phyloP scores from a whole-genome alignment of 2,888 invertebrate species.

The Andrena dorsata region DNA sequence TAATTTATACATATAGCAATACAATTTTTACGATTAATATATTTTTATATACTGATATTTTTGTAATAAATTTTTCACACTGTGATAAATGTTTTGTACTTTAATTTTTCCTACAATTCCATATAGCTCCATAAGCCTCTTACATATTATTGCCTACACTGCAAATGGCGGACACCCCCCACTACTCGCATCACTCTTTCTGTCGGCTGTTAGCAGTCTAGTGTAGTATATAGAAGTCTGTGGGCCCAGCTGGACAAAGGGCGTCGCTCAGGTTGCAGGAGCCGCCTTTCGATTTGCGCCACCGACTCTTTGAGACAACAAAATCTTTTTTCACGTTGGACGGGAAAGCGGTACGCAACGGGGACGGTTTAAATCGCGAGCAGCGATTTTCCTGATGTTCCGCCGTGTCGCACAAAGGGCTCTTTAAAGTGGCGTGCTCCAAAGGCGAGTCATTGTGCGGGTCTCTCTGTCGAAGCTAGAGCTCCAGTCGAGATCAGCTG shows the following conservation, averaged over 20 bases:
- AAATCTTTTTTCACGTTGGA: neutral
- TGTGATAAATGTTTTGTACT: no score
- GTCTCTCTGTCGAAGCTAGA: constrained; percentile 6
- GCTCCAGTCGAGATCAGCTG: constrained; percentile 58
- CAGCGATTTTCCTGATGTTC: constrained; percentile 16
- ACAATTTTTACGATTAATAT: no score
- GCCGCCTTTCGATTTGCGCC: constrained; percentile 39
- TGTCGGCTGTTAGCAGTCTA: no score
- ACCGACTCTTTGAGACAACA: constrained; percentile 41
- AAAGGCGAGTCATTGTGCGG: constrained; percentile 52
- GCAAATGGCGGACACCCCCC: no score
- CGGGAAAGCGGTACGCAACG: constrained; percentile 5
- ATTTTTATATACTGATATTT: no score
- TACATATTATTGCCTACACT: no score
- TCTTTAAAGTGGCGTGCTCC: constrained; percentile 38
- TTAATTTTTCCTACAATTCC: no score
- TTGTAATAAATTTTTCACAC: no score
- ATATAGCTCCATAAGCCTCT: no score
- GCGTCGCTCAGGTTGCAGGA: constrained; percentile 40
- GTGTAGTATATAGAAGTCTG: no score
- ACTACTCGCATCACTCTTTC: no score
- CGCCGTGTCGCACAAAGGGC: constrained; percentile 33
- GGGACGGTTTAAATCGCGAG: constrained; percentile 37
- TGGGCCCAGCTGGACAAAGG: constrained; percentile 45
- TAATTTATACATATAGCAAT: no score